Percentiles rank a stretch among this genome's conserved stretches.
Conservation (phyloP, 2,888 invertebrate species). For the Leucozona laternaria region DNA sequence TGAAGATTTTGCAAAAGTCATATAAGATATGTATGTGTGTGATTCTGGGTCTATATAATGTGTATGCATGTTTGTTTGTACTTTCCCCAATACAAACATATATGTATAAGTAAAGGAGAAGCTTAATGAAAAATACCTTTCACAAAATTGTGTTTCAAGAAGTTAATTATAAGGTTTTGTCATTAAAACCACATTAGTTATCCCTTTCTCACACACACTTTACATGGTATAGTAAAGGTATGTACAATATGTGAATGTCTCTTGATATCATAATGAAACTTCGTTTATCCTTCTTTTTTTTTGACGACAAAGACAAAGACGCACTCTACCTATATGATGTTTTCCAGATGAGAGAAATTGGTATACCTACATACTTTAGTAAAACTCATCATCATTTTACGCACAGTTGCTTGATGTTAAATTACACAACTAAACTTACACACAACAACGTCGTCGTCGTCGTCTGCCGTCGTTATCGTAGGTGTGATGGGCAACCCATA, state of each 20-base stretch:
- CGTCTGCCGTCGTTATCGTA: not conserved
- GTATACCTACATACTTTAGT: conserved; percentile 12
- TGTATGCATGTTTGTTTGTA: too few relatives aligned
- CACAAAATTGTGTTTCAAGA: conserved; percentile 28
- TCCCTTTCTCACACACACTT: not conserved
- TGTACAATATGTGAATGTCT: not conserved
- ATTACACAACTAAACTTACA: conserved; percentile 15
- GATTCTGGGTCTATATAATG: not conserved
- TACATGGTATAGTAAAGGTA: not conserved
- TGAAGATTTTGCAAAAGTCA: conserved; percentile 11
- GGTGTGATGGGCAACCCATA: conserved; percentile 37
- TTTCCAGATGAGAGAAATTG: conserved; percentile 10
- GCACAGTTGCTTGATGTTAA: conserved; percentile 29
- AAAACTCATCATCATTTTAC: conserved; percentile 61
- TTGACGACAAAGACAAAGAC: not conserved
- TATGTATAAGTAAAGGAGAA: too few relatives aligned
- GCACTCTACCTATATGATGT: not conserved
- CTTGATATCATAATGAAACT: conserved; percentile 25
- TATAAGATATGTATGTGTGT: not conserved
- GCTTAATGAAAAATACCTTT: conserved; percentile 12
- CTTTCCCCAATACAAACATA: not conserved
- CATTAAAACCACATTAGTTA: conserved; percentile 59
- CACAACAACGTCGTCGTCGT: not conserved
- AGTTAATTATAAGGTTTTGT: conserved; percentile 42
- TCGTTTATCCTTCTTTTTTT: not conserved